A percentile compares a stretch with the other conserved stretches of the same genome.
Evolutionary conservation across 2,888 invertebrate species (phyloP).

Genomic region (Chrysina gloriosa): DNA sequence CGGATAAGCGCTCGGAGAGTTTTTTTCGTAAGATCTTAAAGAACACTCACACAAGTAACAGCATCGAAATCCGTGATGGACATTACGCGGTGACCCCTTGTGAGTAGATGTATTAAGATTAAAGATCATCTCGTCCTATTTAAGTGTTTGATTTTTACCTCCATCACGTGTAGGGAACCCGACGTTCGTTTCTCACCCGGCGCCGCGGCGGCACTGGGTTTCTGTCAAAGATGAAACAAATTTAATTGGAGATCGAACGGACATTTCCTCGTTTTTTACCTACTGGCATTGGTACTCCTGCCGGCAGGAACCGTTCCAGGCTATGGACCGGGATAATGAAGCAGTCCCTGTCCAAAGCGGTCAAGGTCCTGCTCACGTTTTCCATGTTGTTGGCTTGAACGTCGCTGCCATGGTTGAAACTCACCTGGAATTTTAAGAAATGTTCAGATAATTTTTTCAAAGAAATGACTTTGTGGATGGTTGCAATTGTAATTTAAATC

Average conservation of each 20-base stretch:
- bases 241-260: conserved; percentile 21
- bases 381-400: conserved; percentile 51
- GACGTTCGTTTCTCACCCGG: conserved; percentile 58
- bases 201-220: conserved; percentile 56
- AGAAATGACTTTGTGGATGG: too few species aligned
- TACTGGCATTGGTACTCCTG: conserved; percentile 83
- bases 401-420: conserved; percentile 59
- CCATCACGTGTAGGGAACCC: conserved; percentile 63
- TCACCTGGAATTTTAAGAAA: conserved; percentile 54
- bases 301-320: conserved; percentile 88
- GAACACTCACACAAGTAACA: too few species aligned
- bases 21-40: too few species aligned
- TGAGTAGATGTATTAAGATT: too few species aligned
- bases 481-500: too few species aligned
- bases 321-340: conserved; percentile 94
- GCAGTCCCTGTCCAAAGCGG: conserved; percentile 88
- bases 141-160: conserved; percentile 51
- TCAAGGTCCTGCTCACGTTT: conserved; percentile 73
- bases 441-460: neutral
- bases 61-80: too few species aligned
- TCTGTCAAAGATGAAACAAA: conserved; percentile 52
- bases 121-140: too few species aligned
- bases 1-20: too few species aligned
- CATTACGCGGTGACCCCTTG: too few species aligned
- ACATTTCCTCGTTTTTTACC: conserved; percentile 51